phyloP scores from a whole-genome alignment of 2,888 invertebrate species.

The Drosophila paranaensis region DNA sequence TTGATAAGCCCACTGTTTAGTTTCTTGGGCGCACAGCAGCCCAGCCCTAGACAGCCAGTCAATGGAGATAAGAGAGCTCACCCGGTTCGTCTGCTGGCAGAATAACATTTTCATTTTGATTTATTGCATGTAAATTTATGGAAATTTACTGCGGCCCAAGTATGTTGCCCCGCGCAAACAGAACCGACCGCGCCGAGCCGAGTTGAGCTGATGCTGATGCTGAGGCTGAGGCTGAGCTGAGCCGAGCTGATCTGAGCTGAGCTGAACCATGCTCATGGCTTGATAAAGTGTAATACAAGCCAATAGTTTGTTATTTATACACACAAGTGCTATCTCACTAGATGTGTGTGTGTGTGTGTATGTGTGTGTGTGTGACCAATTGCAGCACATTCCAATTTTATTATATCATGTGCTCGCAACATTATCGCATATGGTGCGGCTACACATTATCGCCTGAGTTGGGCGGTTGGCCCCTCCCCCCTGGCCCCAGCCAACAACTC shows the following conservation, averaged over 20 bases:
- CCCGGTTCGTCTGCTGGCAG: conserved; percentile 40
- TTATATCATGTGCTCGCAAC: conserved; percentile 75
- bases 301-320: conserved; percentile 58
- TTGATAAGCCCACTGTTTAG: conserved; percentile 75
- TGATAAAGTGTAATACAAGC: conserved; percentile 64
- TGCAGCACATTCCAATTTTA: conserved; percentile 76
- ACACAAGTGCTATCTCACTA: conserved; percentile 8
- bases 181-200: conserved; percentile 1
- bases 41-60: conserved; percentile 41
- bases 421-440: conserved; percentile 76
- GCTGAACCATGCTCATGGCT: conserved; percentile 38
- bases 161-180: conserved; percentile 55
- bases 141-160: conserved; percentile 70
- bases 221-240: conserved; percentile 26
- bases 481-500: conserved; percentile 3
- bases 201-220: conserved; percentile 23
- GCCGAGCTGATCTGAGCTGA: conserved; percentile 28
- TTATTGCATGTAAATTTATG: conserved; percentile 79
- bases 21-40: conserved; percentile 50
- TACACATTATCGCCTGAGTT: conserved; percentile 58
- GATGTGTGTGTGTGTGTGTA: conserved; percentile 17
- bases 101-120: conserved; percentile 71
- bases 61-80: conserved; percentile 59
- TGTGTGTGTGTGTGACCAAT: conserved; percentile 44
- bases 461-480: conserved; percentile 10